Conservation (phyloP, 2,888 invertebrate genomes). For the Eutolmus rufibarbis region DNA sequence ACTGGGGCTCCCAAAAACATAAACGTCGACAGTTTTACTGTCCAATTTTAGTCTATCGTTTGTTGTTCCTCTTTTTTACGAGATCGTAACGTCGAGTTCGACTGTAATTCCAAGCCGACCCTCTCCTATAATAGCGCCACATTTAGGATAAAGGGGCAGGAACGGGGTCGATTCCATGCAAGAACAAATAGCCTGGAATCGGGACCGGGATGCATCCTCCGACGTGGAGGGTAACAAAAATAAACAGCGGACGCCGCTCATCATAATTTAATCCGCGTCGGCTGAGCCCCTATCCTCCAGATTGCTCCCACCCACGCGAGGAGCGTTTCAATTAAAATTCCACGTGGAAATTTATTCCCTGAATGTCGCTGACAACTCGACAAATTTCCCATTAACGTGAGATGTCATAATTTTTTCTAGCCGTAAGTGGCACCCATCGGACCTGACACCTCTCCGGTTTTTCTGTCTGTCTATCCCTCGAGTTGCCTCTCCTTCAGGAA, state of each 20-base stretch:
- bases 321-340: background rate
- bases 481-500: background rate
- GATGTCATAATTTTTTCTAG: constrained; percentile 29
- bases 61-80: constrained; percentile 33
- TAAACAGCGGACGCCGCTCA: constrained; percentile 26
- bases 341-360: constrained; percentile 21
- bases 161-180: background rate
- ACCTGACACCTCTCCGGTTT: background rate
- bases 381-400: constrained; percentile 27
- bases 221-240: background rate
- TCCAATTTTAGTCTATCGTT: constrained; percentile 39
- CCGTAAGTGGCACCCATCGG: constrained; percentile 2
- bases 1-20: constrained; percentile 31
- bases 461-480: background rate
- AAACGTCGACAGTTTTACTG: constrained; percentile 40
- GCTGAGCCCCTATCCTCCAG: background rate
- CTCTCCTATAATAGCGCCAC: background rate
- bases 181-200: background rate
- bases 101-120: background rate
- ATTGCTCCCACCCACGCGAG: background rate
- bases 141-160: background rate
- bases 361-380: constrained; percentile 7
- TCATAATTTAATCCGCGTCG: constrained; percentile 4
- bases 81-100: constrained; percentile 28
- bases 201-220: background rate